Evolutionary conservation across 1,140 invertebrate species (phyloP).

Genomic region (Chrysopa pallens): DNA sequence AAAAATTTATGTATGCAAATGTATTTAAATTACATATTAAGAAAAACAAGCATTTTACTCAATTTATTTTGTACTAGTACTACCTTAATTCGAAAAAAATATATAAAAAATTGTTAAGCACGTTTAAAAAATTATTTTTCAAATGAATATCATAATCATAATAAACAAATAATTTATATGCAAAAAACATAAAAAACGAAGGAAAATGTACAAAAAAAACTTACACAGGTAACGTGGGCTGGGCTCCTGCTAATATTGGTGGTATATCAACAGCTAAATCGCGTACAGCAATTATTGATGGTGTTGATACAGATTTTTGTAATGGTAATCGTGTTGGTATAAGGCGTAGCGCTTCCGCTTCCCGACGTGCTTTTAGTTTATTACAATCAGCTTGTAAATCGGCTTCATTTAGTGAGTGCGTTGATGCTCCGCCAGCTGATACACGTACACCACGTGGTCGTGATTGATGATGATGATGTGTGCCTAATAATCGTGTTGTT

Average conservation of each 20-base stretch:
- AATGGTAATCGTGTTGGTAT: constrained; percentile 55
- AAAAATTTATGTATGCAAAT: no score
- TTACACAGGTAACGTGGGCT: constrained; percentile 27
- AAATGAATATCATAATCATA: no score
- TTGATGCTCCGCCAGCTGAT: constrained; percentile 44
- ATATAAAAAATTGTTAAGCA: constrained; percentile 6
- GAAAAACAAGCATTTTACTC: no score
- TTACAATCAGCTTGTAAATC: constrained; percentile 45
- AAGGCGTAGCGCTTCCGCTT: constrained; percentile 38
- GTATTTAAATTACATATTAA: no score
- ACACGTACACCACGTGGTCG: constrained; percentile 16
- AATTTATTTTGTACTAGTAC: no score
- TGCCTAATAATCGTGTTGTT: constrained; percentile 24
- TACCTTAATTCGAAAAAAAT: constrained; percentile 1
- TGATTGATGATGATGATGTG: constrained; percentile 19
- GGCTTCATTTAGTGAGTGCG: constrained; percentile 70
- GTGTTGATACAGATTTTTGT: constrained; percentile 81
- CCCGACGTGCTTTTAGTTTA: constrained; percentile 33
- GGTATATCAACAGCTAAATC: constrained; percentile 19
- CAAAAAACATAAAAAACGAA: constrained; percentile 1
- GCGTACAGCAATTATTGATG: constrained; percentile 60
- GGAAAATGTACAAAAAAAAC: constrained; percentile 8
- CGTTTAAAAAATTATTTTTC: neutral
- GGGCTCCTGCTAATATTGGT: constrained; percentile 18
- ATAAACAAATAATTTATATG: no score